Percentiles rank a stretch among this genome's conserved stretches.
Evolutionary conservation across 2,888 invertebrate genomes (phyloP).

Genomic region (Morpho achilles): DNA sequence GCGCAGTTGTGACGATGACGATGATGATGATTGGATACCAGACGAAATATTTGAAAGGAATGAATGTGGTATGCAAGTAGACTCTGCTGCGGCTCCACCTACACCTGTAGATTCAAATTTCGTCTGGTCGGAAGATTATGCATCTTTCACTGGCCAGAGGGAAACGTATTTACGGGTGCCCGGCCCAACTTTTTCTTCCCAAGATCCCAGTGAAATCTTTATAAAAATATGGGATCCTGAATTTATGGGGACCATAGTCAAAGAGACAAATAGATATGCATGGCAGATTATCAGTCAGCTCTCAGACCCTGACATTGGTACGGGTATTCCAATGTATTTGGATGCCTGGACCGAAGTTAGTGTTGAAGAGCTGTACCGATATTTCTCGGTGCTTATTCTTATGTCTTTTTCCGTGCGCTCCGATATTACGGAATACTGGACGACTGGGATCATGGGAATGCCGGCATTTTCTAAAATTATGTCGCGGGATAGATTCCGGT

Average conservation of each 20-base stretch:
- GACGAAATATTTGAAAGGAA: too few relatives aligned
- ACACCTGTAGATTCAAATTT: too few relatives aligned
- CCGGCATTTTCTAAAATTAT: neutral
- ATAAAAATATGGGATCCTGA: neutral
- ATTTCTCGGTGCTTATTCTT: slow-evolving; percentile 10
- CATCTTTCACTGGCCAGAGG: neutral
- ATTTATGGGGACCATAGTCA: neutral
- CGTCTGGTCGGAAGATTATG: neutral
- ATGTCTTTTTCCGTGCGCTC: slow-evolving; percentile 22
- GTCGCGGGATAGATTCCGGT: neutral
- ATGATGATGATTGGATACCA: too few relatives aligned
- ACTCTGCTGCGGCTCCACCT: too few relatives aligned
- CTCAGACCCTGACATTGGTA: neutral
- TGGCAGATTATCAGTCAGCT: neutral
- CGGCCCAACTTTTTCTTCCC: neutral
- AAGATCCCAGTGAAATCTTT: neutral
- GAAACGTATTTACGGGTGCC: neutral
- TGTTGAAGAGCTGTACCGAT: neutral
- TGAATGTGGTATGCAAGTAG: too few relatives aligned
- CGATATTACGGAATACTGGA: slow-evolving; percentile 12
- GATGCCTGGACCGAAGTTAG: neutral
- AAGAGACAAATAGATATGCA: slow-evolving; percentile 1
- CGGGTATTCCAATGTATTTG: neutral
- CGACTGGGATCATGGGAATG: neutral
- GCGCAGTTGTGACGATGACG: too few relatives aligned